These are phyloP conservation scores for Pithys albifrons DNA, from an alignment of 2,113 vertebrate genomes.

Conservation along the genomic window DNA sequence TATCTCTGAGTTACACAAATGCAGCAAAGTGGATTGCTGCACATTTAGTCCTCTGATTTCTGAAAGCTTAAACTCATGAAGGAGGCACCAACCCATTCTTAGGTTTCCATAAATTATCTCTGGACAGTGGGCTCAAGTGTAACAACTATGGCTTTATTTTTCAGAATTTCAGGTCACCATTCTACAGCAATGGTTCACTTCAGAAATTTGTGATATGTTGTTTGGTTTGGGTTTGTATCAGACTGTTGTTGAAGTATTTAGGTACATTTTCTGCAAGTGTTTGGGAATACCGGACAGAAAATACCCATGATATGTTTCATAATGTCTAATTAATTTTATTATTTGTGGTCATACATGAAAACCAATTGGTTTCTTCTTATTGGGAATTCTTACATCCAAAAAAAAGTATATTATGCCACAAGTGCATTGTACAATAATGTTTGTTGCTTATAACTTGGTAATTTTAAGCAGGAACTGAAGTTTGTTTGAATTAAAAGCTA, in stretches of 20 bases:
- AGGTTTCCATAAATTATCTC: neutral
- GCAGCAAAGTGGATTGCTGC: neutral
- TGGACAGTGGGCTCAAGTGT: neutral
- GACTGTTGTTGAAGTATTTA: neutral
- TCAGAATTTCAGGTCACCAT: neutral
- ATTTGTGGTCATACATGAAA: neutral
- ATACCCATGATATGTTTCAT: neutral
- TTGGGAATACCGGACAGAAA: neutral
- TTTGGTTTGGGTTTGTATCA: neutral
- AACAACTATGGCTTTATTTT: neutral
- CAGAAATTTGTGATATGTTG: neutral
- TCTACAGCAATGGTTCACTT: neutral
- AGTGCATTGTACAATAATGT: fast-evolving
- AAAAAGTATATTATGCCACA: neutral
- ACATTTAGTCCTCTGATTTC: neutral
- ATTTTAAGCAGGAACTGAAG: neutral
- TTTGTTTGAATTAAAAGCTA: neutral
- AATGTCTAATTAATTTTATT: neutral
- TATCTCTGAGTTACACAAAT: neutral
- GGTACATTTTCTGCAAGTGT: neutral
- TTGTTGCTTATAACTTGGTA: neutral
- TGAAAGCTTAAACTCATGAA: neutral
- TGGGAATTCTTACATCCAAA: neutral
- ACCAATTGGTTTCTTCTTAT: neutral
- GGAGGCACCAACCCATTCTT: neutral